Conservation (phyloP, 64 coral and sea anemone genomes). For the Catalaphyllia jardinei region DNA sequence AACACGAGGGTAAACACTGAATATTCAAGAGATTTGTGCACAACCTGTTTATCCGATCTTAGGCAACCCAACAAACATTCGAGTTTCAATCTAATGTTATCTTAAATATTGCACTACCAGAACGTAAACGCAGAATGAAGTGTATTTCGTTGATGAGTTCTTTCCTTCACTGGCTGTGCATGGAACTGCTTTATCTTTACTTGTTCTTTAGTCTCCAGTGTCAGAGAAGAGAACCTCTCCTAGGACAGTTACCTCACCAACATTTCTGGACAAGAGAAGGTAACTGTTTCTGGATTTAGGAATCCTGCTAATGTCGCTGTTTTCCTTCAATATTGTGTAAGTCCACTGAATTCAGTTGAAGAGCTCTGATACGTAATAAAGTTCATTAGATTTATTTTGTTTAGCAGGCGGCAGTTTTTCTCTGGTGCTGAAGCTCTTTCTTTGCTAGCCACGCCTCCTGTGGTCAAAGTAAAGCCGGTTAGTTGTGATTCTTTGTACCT, state of each 20-base stretch:
- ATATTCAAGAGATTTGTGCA: too few species aligned
- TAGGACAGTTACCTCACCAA: conserved; percentile 57
- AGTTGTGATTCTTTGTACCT: neutral
- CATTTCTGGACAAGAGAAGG: conserved; percentile 92
- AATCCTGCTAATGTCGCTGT: too few species aligned
- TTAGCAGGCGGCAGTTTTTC: conserved; percentile 80
- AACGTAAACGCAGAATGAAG: too few species aligned
- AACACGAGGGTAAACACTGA: too few species aligned
- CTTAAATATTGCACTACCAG: too few species aligned
- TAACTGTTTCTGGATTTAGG: neutral
- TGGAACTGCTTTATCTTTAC: neutral
- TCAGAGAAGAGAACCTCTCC: conserved; percentile 4
- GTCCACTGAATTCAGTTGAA: too few species aligned
- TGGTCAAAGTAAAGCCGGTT: conserved; percentile 69
- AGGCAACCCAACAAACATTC: too few species aligned
- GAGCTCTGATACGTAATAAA: neutral
- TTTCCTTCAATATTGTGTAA: too few species aligned
- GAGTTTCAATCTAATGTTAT: too few species aligned
- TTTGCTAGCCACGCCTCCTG: conserved; percentile 77
- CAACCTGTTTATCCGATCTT: too few species aligned
- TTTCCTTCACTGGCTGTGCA: neutral
- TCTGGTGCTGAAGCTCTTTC: conserved; percentile 91
- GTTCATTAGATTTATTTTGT: neutral
- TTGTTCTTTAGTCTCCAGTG: conserved; percentile 11
- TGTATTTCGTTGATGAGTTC: too few species aligned